phyloP scores from a whole-genome alignment of 35 echinoderm and acorn worm species.

The Ophioderma brevispina region DNA sequence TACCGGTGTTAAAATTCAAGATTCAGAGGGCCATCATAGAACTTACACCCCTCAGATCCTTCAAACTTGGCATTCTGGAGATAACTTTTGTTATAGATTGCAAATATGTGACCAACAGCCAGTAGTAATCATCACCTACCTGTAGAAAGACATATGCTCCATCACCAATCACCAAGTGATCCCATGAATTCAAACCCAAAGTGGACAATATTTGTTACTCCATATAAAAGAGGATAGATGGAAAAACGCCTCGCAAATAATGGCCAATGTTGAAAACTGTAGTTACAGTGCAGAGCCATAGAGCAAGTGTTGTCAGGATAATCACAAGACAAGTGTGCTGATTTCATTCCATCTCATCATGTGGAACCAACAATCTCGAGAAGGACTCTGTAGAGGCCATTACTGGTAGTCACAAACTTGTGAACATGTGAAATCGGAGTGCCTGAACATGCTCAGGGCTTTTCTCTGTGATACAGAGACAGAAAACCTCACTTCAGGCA shows the following conservation, averaged over 20 bases:
- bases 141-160: no score
- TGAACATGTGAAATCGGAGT: not conserved
- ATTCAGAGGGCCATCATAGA: no score
- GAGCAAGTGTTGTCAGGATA: not conserved
- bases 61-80: no score
- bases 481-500: not conserved
- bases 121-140: no score
- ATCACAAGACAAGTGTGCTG: not conserved
- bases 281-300: not conserved
- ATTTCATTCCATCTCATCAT: not conserved
- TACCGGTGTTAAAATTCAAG: no score
- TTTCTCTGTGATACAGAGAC: not conserved
- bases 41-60: no score
- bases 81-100: no score
- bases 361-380: not conserved
- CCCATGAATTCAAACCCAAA: not conserved
- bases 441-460: not conserved
- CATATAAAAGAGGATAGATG: not conserved
- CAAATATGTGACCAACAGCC: no score
- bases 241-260: not conserved
- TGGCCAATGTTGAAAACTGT: not conserved
- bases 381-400: not conserved
- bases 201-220: not conserved
- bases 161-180: no score
- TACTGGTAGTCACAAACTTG: not conserved